A percentile compares a stretch with the other conserved stretches of the same genome.
These are phyloP conservation scores for Ptilonorhynchus violaceus DNA, from an alignment of 2,113 vertebrate species.

Conservation along the genomic window DNA sequence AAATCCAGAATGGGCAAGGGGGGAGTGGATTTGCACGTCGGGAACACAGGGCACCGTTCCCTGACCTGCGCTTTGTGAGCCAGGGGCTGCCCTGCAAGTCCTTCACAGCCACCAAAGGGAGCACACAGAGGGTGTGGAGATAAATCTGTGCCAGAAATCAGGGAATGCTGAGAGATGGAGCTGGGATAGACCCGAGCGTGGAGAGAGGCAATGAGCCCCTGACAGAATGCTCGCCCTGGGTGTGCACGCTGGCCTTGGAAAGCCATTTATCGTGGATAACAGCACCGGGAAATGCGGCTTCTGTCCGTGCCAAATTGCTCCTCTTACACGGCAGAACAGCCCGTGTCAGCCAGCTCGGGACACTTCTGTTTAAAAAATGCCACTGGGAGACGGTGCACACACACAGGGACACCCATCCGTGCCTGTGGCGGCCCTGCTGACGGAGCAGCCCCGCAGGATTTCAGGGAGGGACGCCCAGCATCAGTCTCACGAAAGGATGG, in stretches of 20 bases:
- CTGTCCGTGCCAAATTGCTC: not conserved
- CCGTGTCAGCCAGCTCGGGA: not conserved
- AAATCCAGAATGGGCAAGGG: not conserved
- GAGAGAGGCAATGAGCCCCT: not conserved
- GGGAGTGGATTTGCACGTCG: not conserved
- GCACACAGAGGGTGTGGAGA: not conserved
- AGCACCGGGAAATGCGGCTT: not conserved
- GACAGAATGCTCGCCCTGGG: not conserved
- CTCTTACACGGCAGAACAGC: not conserved
- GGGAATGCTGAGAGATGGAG: not conserved
- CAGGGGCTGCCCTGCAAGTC: not conserved
- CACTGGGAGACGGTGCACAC: not conserved
- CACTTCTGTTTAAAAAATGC: not conserved
- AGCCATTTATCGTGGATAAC: not conserved
- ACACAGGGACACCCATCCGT: not conserved
- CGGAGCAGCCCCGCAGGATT: not conserved
- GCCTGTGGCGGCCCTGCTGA: not conserved
- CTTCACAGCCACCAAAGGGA: not conserved
- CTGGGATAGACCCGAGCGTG: not conserved
- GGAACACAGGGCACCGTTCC: not conserved
- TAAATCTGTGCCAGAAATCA: slow-evolving; percentile 3
- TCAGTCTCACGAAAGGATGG: not conserved
- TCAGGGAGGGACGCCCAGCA: not conserved
- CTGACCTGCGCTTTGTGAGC: not conserved
- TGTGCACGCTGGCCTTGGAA: not conserved